Conservation (phyloP, 2,888 invertebrate genomes). For the Alitta virens region DNA sequence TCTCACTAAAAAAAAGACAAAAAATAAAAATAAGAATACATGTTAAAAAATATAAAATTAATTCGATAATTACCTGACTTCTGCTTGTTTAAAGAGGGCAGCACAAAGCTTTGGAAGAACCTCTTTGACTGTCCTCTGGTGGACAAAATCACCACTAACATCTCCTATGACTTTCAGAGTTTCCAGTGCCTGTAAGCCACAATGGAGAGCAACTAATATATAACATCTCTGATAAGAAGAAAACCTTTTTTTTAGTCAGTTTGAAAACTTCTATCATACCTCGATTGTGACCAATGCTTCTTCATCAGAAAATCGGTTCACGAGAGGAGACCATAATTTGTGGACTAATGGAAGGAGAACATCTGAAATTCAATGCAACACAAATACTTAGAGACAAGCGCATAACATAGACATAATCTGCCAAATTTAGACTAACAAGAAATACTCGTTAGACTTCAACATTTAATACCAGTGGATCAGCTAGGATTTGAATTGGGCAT, state of each 20-base stretch:
- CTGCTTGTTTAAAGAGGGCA: conserved; percentile 40
- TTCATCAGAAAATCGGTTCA: conserved; percentile 41
- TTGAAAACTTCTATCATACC: conserved; percentile 35
- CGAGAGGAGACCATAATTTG: conserved; percentile 48
- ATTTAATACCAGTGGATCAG: no score
- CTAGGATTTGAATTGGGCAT: no score
- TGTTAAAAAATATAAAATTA: neutral
- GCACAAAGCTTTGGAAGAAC: conserved; percentile 38
- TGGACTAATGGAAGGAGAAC: conserved; percentile 50
- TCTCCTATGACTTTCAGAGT: conserved; percentile 35
- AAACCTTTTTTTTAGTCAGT: no score
- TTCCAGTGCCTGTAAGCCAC: conserved; percentile 32
- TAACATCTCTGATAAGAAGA: no score
- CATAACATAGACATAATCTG: no score
- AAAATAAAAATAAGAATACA: no score
- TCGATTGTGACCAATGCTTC: conserved; percentile 45
- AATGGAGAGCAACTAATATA: neutral
- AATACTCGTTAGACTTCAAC: no score
- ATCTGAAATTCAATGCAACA: no score
- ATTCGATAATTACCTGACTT: conserved; percentile 37
- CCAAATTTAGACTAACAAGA: no score
- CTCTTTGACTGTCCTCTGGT: conserved; percentile 38
- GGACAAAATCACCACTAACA: conserved; percentile 43
- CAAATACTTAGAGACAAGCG: no score
- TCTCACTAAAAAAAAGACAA: no score